Percentiles rank a stretch among this genome's conserved stretches.
Evolutionary conservation across 2,888 invertebrate genomes (phyloP).

Genomic region (Bellardia pandia): DNA sequence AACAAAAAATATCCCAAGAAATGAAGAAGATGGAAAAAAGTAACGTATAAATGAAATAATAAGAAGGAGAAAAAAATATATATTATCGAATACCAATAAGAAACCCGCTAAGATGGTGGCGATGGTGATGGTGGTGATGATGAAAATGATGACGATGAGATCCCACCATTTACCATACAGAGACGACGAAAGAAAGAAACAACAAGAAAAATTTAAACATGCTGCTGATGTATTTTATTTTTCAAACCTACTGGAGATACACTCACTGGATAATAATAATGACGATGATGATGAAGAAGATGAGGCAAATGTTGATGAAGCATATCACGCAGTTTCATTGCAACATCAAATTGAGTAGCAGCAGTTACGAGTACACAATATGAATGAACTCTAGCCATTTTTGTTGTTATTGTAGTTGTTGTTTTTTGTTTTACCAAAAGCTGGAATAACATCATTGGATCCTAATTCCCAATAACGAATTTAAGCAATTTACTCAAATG

Average conservation of each 20-base stretch:
- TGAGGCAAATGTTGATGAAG: constrained; percentile 54
- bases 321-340: constrained; percentile 73
- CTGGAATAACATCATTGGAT: constrained; percentile 77
- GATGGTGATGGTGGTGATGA: constrained; percentile 30
- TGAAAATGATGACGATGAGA: constrained; percentile 43
- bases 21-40: constrained; percentile 12
- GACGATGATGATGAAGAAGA: constrained; percentile 34
- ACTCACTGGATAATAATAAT: constrained; percentile 27
- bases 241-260: constrained; percentile 59
- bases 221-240: constrained; percentile 65
- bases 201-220: constrained; percentile 65
- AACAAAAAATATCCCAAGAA: constrained; percentile 4
- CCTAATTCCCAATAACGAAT: constrained; percentile 83
- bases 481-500: constrained; percentile 83
- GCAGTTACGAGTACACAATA: constrained; percentile 45
- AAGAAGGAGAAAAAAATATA: constrained; percentile 40
- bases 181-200: constrained; percentile 62
- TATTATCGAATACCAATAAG: constrained; percentile 59
- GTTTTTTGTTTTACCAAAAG: constrained; percentile 22
- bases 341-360: constrained; percentile 75
- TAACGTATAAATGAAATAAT: constrained; percentile 23
- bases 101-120: constrained; percentile 56
- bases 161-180: constrained; percentile 50
- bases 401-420: too few species aligned
- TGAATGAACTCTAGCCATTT: constrained; percentile 52